A percentile compares a stretch with the other conserved stretches of the same genome.
phyloP scores from a whole-genome alignment of 1,140 invertebrate species.

The Aphelinus atriplicis region DNA sequence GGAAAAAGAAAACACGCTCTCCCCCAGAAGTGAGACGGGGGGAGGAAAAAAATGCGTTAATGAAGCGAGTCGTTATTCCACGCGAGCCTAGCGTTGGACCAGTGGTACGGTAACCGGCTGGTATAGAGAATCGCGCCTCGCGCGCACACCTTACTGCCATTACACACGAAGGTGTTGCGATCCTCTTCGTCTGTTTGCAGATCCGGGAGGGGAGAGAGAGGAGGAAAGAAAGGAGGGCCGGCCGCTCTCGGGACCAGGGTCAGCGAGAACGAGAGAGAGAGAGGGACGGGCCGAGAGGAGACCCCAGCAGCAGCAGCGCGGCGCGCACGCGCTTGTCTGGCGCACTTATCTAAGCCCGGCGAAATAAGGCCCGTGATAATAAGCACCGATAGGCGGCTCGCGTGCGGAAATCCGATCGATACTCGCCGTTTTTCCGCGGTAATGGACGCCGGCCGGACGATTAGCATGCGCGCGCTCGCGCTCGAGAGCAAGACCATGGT shows the following conservation, averaged over 20 bases:
- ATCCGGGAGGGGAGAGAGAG: slow-evolving; percentile 45
- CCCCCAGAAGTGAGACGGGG: too few relatives aligned
- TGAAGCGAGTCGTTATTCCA: too few relatives aligned
- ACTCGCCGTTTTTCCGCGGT: slow-evolving; percentile 22
- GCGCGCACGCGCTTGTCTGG: slow-evolving; percentile 31
- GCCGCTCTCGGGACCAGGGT: slow-evolving; percentile 17
- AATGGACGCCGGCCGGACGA: not conserved
- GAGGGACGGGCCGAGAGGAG: not conserved
- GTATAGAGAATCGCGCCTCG: too few relatives aligned
- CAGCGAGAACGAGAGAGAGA: slow-evolving; percentile 11
- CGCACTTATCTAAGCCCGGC: slow-evolving; percentile 36
- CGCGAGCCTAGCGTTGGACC: too few relatives aligned
- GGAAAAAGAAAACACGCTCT: too few relatives aligned
- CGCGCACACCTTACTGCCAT: slow-evolving; percentile 29
- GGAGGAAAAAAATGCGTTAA: too few relatives aligned
- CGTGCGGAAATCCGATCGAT: slow-evolving; percentile 29
- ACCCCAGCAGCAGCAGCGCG: not conserved
- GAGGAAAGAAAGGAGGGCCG: slow-evolving; percentile 27
- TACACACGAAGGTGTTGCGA: slow-evolving; percentile 49
- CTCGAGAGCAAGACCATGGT: too few relatives aligned
- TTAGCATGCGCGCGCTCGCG: too few relatives aligned
- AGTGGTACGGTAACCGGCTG: too few relatives aligned
- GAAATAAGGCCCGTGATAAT: slow-evolving; percentile 35
- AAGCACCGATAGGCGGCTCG: slow-evolving; percentile 26
- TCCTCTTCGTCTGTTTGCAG: slow-evolving; percentile 52